Base-by-base conservation (phyloP, 2,888 invertebrate species). In the Aphidius colemani region DNA sequence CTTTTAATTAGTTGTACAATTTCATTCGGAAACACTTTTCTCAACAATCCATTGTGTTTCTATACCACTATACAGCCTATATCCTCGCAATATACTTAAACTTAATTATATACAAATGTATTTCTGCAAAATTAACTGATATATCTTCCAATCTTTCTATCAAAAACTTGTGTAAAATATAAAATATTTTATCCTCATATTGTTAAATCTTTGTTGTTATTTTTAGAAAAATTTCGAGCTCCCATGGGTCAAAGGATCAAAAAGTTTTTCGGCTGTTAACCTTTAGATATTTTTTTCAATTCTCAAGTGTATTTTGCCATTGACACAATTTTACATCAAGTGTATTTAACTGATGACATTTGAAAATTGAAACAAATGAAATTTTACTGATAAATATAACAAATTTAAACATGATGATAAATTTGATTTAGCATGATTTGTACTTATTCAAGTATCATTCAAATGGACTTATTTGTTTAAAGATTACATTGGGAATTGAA, bases 1-100 rank as follows among this genome's bases (percentile, higher is more conserved):
- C 76, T 80, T 80, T 79, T 80, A 80, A 81, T 81, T 80, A 80
- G 80, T 80, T 80, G 76, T 74, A 75, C 76, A 77, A 78, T 80
- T 79, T 74, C 78, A 78, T 79, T 79, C 74, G 78, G 75, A 76
- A 78, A 78, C 77, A 78, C 77, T 77, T 77, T 75, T 72, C 71
- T 70, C 71, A 67, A 62, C 74, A 63, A 68, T 75, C 76, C 75
- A 77, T 78, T 78, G 76, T 77, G 73, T 77, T 78, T 78, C 77
- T 77, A 78, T 78, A 56, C 56, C 56, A 18, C 53, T 41, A n/a
- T n/a, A n/a, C 40, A 13, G 10, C 44, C 56, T 18, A 10, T 30
- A 13, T 45, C n/a, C 9, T 18, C 7, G 1, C 8, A n/a, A 7
- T 48, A 11, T 48, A 11, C 46, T 13, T 48, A 0, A 30, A 30